Evolutionary conservation across 2,888 invertebrate species (phyloP), one percentile per base, ranked within the genome.

Genomic region (Hirtodrosophila trivittata): DNA sequence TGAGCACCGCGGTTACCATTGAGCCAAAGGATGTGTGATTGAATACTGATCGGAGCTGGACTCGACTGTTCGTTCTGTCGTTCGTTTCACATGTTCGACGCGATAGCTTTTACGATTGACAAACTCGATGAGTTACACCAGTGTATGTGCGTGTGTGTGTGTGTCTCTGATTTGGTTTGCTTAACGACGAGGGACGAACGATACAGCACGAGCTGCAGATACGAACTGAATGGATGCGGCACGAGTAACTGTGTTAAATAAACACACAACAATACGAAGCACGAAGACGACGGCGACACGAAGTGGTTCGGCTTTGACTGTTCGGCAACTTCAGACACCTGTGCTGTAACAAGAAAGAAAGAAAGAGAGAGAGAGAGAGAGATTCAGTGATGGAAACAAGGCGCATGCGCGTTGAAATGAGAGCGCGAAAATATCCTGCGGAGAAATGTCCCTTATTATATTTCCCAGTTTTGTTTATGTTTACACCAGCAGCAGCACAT

Each of bases 401-500:
- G 57, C 81, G 80, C 77, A 63, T 64, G 84, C 78, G 83, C 67
- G 1, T n/a, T 1, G 5, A 14, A 18, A 5, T 2, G 5, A 50
- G 18, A 10, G 47, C 14, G 5, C n/a, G 25, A n/a, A n/a, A n/a
- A 7, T 33, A 12, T 33, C 13, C n/a, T 30, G 9, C 30, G 4
- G n/a, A n/a, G 8, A 55, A 78, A 77, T 67, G 65, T 71, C 71
- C 78, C 59, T 30, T 62, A 51, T 52, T 63, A 54, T 60, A 86
- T 76, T 84, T 83, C 82, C 84, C 84, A 68, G 66, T 83, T 66
- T 76, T 80, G 77, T 80, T 86, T 75, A 76, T 86, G 86, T 82
- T 81, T 81, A 85, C 70, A 21, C 18, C 18, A 21, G 37, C 30
- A 30, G 6, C 30, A 5, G 37, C 4, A 30, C 5, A 18, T 3